Evolutionary conservation across 2,888 invertebrate species (phyloP).

Genomic region (Eupithecia subfuscata): DNA sequence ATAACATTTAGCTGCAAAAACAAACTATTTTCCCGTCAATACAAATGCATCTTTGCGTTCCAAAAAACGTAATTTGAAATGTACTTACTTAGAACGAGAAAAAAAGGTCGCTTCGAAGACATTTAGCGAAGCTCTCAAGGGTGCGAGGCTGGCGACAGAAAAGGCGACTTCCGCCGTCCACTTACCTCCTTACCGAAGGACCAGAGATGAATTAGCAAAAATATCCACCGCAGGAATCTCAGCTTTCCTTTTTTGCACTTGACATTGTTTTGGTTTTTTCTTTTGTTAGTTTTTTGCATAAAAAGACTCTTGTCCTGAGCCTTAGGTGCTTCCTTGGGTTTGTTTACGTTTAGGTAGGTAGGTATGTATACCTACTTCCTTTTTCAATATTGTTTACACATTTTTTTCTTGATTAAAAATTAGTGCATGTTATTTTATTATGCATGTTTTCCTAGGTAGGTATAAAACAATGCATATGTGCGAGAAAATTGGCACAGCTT

Average conservation of each 20-base stretch:
- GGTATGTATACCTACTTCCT: too few species aligned
- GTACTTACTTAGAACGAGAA: conserved; percentile 64
- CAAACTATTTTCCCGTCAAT: background rate
- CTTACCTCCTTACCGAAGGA: conserved; percentile 61
- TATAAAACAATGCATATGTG: too few species aligned
- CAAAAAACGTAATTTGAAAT: conserved; percentile 60
- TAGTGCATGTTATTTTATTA: too few species aligned
- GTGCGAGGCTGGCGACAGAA: conserved; percentile 65
- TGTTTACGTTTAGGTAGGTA: background rate
- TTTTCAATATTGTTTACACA: too few species aligned
- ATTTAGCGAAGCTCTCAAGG: conserved; percentile 78
- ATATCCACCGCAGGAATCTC: conserved; percentile 48
- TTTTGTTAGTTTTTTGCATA: background rate
- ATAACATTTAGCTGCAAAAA: background rate
- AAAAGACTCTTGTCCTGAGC: background rate
- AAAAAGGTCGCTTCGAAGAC: conserved; percentile 78
- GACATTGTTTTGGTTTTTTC: conserved; percentile 6
- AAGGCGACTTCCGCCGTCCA: conserved; percentile 76
- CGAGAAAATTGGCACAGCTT: background rate
- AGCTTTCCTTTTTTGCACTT: conserved; percentile 17
- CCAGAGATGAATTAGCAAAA: conserved; percentile 66
- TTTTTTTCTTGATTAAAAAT: background rate
- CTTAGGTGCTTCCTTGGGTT: background rate
- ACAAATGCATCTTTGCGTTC: conserved; percentile 11
- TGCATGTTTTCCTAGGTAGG: too few species aligned